Evolutionary conservation across 2,888 invertebrate genomes (phyloP), one percentile per base, ranked within the genome.

Genomic region (Eretmocerus hayati): DNA sequence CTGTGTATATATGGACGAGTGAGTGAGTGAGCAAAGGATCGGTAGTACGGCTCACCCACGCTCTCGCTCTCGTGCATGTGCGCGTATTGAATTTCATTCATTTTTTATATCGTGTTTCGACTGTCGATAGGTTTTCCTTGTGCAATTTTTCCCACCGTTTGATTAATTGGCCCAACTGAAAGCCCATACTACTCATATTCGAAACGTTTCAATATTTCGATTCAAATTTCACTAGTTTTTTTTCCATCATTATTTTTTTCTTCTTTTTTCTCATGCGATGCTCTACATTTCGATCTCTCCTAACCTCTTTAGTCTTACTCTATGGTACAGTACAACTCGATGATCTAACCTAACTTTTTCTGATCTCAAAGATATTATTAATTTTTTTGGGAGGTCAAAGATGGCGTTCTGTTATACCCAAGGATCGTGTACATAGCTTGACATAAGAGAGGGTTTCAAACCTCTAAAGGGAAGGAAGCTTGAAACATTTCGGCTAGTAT

Each of bases 81-180:
- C 47, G 55, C 36, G 55, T 58, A 62, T 62, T 59, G 59, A 58
- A 60, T 66, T 64, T 64, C 59, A 62, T 67, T 66, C 61, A 59
- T 63, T 62, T 64, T 60, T 61, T 60, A 64, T 61, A 59, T 57
- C 59, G 48, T 53, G 53, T 42, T 53, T 55, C 55, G 52, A 56
- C 62, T 63, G 61, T 64, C 66, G 62, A 67, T 66, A 61, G 61
- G 31, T 60, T 64, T 21, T 62, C 60, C 63, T 59, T 58, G 57
- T 61, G 50, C 61, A 60, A 63, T 65, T 65, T 62, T 63, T 64
- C 62, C n/a, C 58, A 56, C 56, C 58, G 58, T 59, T 66, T 66
- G 64, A 67, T 66, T 64, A 63, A 66, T 66, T 48, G 47, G 42
- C 31, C 42, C 26, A 35, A 47, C 38, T 42, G n/a, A 30, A 31